Percentiles rank a stretch among this genome's conserved stretches.
These are phyloP conservation scores for Manduca sexta DNA, from an alignment of 1,140 invertebrate species.

Conservation along the genomic window DNA sequence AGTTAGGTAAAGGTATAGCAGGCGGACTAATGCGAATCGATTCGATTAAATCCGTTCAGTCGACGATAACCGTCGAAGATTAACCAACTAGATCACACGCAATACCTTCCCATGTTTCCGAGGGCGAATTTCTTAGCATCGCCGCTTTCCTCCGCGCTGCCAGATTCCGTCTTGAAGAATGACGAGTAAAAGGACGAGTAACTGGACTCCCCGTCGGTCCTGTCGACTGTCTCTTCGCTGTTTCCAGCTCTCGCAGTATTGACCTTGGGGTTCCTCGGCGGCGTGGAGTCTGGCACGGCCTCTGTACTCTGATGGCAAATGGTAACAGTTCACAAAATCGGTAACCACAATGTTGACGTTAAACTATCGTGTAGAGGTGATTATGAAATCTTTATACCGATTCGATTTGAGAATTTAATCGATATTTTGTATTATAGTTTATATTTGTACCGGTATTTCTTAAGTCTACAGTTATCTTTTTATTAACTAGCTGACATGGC, in stretches of 20 bases:
- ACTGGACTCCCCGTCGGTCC: slow-evolving; percentile 68
- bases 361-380: too few species aligned
- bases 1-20: too few species aligned
- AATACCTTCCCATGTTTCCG: slow-evolving; percentile 6
- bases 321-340: background rate
- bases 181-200: slow-evolving; percentile 74
- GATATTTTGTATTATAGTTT: too few species aligned
- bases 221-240: slow-evolving; percentile 34
- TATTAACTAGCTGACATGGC: too few species aligned
- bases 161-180: slow-evolving; percentile 72
- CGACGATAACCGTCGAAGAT: too few species aligned
- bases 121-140: slow-evolving; percentile 32
- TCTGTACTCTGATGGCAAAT: slow-evolving; percentile 33
- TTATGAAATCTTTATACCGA: too few species aligned
- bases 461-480: too few species aligned
- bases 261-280: slow-evolving; percentile 1
- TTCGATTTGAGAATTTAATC: too few species aligned
- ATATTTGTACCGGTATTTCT: too few species aligned
- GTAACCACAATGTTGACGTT: too few species aligned
- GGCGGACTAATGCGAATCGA: too few species aligned
- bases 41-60: too few species aligned
- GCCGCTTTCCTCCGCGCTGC: slow-evolving; percentile 45
- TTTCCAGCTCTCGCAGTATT: slow-evolving; percentile 12
- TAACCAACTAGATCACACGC: background rate
- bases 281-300: slow-evolving; percentile 5